These are phyloP conservation scores for Willisornis vidua DNA, from an alignment of 2,113 vertebrate genomes.

Conservation along the genomic window DNA sequence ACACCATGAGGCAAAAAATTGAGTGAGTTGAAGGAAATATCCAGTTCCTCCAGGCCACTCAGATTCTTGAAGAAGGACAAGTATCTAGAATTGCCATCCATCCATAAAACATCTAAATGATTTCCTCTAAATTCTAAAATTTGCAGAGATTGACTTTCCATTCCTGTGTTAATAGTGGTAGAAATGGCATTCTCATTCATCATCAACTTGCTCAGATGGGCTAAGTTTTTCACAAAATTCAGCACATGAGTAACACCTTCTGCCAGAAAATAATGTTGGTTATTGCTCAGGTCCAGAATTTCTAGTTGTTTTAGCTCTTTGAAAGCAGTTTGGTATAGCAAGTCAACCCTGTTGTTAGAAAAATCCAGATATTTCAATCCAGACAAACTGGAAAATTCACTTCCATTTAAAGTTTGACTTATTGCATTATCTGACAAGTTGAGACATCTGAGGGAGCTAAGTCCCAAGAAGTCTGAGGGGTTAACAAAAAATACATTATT, in stretches of 20 bases:
- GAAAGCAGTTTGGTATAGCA: conserved; percentile 86
- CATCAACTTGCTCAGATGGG: conserved; percentile 79
- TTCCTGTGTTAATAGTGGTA: conserved; percentile 81
- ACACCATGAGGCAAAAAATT: conserved; percentile 74
- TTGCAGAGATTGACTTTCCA: conserved; percentile 85
- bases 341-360: conserved; percentile 88
- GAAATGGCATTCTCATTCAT: conserved; percentile 94
- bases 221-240: conserved; percentile 82
- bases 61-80: conserved; percentile 86
- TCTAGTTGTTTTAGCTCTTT: conserved; percentile 80
- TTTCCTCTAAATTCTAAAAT: conserved; percentile 90
- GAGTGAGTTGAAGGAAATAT: conserved; percentile 90
- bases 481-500: conserved; percentile 94
- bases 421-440: conserved; percentile 92
- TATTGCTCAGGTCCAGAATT: conserved; percentile 90
- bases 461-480: conserved; percentile 78
- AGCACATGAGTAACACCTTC: conserved; percentile 92
- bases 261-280: conserved; percentile 88
- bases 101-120: conserved; percentile 88
- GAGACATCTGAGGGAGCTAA: conserved; percentile 84
- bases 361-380: conserved; percentile 91
- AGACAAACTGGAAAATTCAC: conserved; percentile 84
- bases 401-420: conserved; percentile 91
- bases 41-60: conserved; percentile 75
- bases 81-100: conserved; percentile 83